Base-by-base conservation (phyloP, 2,888 invertebrate genomes). In the Ectobius pallidus region DNA sequence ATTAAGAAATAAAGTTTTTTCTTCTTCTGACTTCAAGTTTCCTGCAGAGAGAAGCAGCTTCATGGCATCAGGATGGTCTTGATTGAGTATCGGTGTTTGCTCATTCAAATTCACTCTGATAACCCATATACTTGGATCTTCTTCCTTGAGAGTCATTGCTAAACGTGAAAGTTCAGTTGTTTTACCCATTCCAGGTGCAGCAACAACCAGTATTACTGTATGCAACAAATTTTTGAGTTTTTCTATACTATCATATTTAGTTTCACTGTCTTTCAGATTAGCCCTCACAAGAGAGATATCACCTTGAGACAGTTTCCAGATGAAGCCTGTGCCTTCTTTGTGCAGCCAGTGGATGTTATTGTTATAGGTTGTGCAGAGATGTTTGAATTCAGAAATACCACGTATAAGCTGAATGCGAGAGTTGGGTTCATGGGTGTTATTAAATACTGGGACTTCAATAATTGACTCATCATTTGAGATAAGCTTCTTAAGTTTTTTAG, bases 101-200 rank as follows among this genome's bases (percentile, higher is more conserved):
- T 67, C 68, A 42, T 42, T 42, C 20, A 67, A 27, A 67, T 67
- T 44, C n/a, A 67, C 44, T 22, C 20, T n/a, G 3, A 67, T 22
- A 20, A 67, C 7, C 42, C 42, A 67, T 44, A 18, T 25, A 14
- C 14, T 25, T 22, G 42, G 68, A 7, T 67, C 46, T 9, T 2
- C 46, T 18, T 22, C 3, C 25, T 67, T 67, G n/a, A 25, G n/a
- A 14, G 18, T 46, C n/a, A 4, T n/a, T 3, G 44, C 68, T 44
- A 67, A 11, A 18, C 20, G 25, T 7, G 20, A 14, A 11, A 67
- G 20, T 25, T 32, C 25, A 25, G 44, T 67, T 7, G 68, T 1
- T n/a, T 67, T 67, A 16, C 68, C 68, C 68, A 67, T 44, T 46
- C 68, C 68, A 22, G 68, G 68, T 11, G n/a, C 68, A 18, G 44